These are phyloP conservation scores for Anneissia japonica DNA, from an alignment of 35 echinoderm and acorn worm species.

Conservation along the genomic window DNA sequence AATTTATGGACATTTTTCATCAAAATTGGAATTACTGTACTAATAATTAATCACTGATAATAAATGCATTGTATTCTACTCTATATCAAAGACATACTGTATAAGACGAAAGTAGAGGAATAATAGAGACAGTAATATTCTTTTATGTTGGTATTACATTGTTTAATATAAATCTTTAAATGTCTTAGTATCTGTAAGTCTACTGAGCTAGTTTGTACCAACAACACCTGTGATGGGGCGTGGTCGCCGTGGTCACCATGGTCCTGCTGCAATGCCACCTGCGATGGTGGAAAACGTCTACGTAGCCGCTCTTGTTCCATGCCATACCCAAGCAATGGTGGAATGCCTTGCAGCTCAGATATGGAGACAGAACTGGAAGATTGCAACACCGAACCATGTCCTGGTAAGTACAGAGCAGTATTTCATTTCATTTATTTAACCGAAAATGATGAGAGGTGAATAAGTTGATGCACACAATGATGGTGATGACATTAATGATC, in stretches of 20 bases:
- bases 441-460: too few relatives aligned
- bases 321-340: slow-evolving; percentile 35
- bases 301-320: slow-evolving; percentile 34
- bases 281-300: slow-evolving; percentile 20
- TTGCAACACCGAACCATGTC: slow-evolving; percentile 32
- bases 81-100: too few relatives aligned
- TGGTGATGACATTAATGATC: too few relatives aligned
- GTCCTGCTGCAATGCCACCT: slow-evolving; percentile 40
- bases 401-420: slow-evolving; percentile 33
- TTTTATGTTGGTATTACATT: too few relatives aligned
- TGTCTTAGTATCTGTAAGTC: not conserved
- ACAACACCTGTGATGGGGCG: slow-evolving; percentile 29
- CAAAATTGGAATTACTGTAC: too few relatives aligned
- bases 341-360: slow-evolving; percentile 18
- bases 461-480: too few relatives aligned
- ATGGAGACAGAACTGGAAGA: slow-evolving; percentile 27
- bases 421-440: too few relatives aligned
- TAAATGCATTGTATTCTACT: too few relatives aligned
- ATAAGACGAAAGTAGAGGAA: too few relatives aligned
- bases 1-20: too few relatives aligned
- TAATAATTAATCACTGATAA: too few relatives aligned
- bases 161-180: not conserved
- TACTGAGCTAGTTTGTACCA: not conserved
- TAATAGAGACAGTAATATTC: too few relatives aligned
- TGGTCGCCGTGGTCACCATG: slow-evolving; percentile 47